These are phyloP conservation scores for Anhinga rufa DNA, from an alignment of 2,113 vertebrate genomes.

Conservation along the genomic window DNA sequence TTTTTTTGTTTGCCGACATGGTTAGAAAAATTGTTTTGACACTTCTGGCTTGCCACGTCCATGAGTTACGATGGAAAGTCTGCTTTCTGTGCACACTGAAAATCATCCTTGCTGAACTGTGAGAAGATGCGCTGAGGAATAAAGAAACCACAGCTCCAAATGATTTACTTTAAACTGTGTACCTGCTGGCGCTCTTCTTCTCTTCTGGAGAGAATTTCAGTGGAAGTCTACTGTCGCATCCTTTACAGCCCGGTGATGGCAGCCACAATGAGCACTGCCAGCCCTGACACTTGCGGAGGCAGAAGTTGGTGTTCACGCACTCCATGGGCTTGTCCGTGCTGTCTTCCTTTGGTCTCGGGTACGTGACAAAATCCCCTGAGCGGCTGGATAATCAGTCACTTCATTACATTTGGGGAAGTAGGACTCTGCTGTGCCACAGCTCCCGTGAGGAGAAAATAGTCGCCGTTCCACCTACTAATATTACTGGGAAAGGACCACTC, in stretches of 20 bases:
- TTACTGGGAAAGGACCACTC: neutral
- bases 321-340: neutral
- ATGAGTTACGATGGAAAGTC: neutral
- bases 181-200: neutral
- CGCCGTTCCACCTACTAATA: neutral
- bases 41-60: neutral
- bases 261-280: neutral
- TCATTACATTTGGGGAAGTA: neutral
- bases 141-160: neutral
- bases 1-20: neutral
- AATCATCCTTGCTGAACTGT: neutral
- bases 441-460: neutral
- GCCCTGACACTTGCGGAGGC: neutral
- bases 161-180: neutral
- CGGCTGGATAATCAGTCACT: neutral
- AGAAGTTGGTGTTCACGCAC: neutral
- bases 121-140: neutral
- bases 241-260: neutral
- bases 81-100: neutral
- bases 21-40: neutral
- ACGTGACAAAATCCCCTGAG: neutral
- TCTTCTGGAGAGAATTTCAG: neutral
- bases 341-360: neutral
- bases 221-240: neutral
- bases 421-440: neutral